Evolutionary conservation across 2,888 invertebrate species (phyloP).

Genomic region (Phorcus lineatus): DNA sequence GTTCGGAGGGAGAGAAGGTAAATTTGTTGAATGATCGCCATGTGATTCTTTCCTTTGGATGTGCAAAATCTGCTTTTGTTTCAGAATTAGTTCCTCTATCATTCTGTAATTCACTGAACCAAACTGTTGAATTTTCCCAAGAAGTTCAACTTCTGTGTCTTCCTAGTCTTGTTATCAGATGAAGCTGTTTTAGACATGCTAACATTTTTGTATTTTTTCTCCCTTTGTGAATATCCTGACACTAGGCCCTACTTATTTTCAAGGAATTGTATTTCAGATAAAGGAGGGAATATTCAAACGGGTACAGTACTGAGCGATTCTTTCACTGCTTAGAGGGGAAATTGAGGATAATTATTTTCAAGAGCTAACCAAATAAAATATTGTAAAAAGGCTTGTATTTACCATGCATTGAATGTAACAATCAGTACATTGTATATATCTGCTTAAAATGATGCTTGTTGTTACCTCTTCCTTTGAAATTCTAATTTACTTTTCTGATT

Average conservation of each 20-base stretch:
- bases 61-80: background rate
- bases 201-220: background rate
- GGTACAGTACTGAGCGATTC: background rate
- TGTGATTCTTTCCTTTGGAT: background rate
- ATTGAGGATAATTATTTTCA: too few relatives aligned
- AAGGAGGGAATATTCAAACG: background rate
- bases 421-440: too few relatives aligned
- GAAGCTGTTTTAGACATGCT: constrained; percentile 20
- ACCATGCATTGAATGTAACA: too few relatives aligned
- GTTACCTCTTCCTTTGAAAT: too few relatives aligned
- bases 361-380: too few relatives aligned
- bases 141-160: constrained; percentile 1
- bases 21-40: background rate
- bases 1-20: background rate
- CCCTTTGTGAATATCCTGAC: background rate
- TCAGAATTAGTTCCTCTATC: background rate
- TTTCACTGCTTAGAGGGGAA: too few relatives aligned
- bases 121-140: background rate
- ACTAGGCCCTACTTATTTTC: background rate
- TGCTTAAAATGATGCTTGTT: too few relatives aligned
- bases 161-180: constrained; percentile 12
- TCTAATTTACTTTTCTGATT: too few relatives aligned
- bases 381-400: too few relatives aligned
- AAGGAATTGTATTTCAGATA: constrained; percentile 6
- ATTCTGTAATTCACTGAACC: constrained; percentile 8